Conservation (phyloP, 2,797 vertebrate genomes). For the Leptodactylus fallax region DNA sequence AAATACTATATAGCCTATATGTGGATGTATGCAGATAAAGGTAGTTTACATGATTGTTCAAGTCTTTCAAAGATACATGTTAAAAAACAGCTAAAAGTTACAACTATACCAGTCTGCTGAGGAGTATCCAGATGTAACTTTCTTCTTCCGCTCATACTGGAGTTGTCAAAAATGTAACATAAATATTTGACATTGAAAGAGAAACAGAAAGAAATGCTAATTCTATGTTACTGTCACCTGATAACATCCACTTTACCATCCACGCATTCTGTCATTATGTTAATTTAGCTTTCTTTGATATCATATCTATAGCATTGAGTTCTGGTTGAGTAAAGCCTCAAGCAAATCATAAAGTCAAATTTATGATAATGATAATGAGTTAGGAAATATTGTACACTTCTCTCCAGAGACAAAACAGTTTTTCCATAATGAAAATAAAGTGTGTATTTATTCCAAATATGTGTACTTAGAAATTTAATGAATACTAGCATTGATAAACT, state of each 20-base stretch:
- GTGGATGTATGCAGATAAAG: too few species aligned
- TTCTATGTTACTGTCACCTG: background rate
- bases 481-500: background rate
- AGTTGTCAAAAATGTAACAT: background rate
- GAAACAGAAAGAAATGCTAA: background rate
- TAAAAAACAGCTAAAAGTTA: too few species aligned
- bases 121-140: too few species aligned
- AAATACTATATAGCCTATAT: too few species aligned
- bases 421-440: background rate
- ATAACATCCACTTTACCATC: background rate
- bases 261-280: background rate
- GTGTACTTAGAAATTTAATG: background rate
- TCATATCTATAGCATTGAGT: background rate
- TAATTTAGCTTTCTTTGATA: background rate
- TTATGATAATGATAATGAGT: background rate
- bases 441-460: slow-evolving; percentile 12
- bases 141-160: too few species aligned
- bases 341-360: background rate
- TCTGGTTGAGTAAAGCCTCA: background rate
- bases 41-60: too few species aligned
- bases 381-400: background rate
- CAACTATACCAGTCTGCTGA: too few species aligned
- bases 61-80: too few species aligned
- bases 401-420: background rate
- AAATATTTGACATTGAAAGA: background rate